Percentiles rank a stretch among this genome's conserved stretches.
Evolutionary conservation across 2,888 invertebrate genomes (phyloP).

Genomic region (Cephus sareptanus): DNA sequence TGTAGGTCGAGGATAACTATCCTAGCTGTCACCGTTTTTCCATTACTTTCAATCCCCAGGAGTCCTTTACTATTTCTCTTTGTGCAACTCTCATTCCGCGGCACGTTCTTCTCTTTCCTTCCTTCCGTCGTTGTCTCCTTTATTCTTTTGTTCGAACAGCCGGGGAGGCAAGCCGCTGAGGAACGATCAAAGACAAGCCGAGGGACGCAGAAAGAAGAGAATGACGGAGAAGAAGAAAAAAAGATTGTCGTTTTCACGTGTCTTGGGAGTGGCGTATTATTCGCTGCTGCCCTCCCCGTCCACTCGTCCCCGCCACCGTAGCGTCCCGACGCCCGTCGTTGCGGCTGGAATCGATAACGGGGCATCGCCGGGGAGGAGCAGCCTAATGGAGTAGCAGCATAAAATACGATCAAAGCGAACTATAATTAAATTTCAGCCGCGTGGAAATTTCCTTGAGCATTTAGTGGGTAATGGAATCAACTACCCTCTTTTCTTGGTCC

Average conservation of each 20-base stretch:
- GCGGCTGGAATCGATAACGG: slow-evolving; percentile 24
- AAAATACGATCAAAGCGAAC: slow-evolving; percentile 34
- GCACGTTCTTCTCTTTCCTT: no score
- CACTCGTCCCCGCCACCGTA: not conserved
- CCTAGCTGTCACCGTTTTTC: no score
- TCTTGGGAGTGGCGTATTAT: no score
- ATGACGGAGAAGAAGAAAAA: not conserved
- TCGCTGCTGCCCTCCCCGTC: not conserved
- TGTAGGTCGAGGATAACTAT: no score
- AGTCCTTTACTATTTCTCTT: no score
- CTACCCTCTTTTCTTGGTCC: not conserved
- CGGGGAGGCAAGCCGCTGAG: no score
- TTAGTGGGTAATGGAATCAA: slow-evolving; percentile 1
- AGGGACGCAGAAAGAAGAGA: not conserved
- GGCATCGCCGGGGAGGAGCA: slow-evolving; percentile 19
- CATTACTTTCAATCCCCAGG: no score
- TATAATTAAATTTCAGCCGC: slow-evolving; percentile 28
- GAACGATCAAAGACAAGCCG: not conserved
- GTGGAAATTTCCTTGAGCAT: slow-evolving; percentile 19
- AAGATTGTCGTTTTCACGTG: not conserved
- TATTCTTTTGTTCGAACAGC: no score
- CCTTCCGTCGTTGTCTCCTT: no score
- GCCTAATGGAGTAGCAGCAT: slow-evolving; percentile 29
- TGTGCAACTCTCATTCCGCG: no score
- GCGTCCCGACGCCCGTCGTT: not conserved